phyloP scores from a whole-genome alignment of 2,797 vertebrate species.

The Sitta carolinensis region DNA sequence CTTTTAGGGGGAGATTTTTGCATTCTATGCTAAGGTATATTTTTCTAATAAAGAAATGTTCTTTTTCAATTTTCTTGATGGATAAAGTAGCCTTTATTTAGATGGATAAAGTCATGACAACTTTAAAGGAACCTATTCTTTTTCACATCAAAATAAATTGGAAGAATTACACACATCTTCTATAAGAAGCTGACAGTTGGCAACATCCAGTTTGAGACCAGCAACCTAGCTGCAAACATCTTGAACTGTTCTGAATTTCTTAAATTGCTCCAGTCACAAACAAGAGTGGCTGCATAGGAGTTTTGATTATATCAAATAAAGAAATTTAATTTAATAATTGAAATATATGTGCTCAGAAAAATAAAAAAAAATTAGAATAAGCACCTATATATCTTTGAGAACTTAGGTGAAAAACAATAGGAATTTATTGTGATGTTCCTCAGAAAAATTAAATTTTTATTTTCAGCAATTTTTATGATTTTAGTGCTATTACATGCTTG shows the following conservation, averaged over 20 bases:
- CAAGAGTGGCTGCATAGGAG: background rate
- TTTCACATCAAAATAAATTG: background rate
- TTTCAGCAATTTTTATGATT: background rate
- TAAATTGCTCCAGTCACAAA: background rate
- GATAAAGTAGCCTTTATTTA: background rate
- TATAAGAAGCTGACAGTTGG: background rate
- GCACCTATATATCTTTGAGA: background rate
- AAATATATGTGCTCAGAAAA: background rate
- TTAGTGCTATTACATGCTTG: background rate
- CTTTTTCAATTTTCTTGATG: background rate
- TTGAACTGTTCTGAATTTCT: background rate
- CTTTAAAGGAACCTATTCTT: background rate
- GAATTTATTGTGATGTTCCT: background rate
- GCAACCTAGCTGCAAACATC: background rate
- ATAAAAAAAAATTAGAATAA: background rate
- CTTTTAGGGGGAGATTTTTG: background rate
- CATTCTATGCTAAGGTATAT: background rate
- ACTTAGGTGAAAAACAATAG: background rate
- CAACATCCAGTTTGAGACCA: background rate
- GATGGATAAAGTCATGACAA: background rate
- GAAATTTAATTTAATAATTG: background rate
- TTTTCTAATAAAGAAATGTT: background rate
- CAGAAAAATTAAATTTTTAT: background rate
- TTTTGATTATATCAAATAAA: background rate
- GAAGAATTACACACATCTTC: background rate